Percentiles rank a stretch among this genome's conserved stretches.
Evolutionary conservation across 2,113 vertebrate species (phyloP).

Genomic region (Chaetorhynchus papuensis): DNA sequence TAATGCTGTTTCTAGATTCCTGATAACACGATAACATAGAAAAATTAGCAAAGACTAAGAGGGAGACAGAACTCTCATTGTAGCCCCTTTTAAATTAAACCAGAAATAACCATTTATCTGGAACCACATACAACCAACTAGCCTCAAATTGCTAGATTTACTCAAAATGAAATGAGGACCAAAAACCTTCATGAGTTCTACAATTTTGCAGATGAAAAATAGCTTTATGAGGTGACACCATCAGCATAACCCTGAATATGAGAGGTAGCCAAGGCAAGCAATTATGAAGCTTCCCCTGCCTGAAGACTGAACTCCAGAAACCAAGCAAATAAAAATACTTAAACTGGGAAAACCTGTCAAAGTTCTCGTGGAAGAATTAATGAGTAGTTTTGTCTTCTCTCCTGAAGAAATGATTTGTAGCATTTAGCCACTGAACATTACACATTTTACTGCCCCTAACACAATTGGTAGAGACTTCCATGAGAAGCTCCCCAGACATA

Average conservation of each 20-base stretch:
- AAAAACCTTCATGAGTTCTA: neutral
- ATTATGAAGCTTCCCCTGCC: neutral
- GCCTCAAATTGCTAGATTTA: neutral
- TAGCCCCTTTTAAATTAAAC: neutral
- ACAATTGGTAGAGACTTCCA: neutral
- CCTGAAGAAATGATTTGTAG: neutral
- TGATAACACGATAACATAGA: neutral
- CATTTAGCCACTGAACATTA: neutral
- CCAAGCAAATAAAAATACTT: neutral
- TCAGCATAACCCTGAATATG: neutral
- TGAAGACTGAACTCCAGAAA: neutral
- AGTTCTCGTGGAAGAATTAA: neutral
- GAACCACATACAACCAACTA: neutral
- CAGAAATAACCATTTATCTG: neutral
- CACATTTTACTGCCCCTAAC: neutral
- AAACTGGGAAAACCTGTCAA: neutral
- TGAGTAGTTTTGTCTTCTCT: neutral
- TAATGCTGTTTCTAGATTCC: neutral
- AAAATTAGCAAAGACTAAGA: constrained; percentile 2
- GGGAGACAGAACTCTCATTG: neutral
- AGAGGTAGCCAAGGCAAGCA: neutral
- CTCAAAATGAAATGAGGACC: neutral
- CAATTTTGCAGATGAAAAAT: neutral
- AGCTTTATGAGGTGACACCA: neutral
- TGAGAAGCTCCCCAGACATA: neutral